phyloP scores from a whole-genome alignment of 2,113 vertebrate species.

The Bagarius yarrelli region DNA sequence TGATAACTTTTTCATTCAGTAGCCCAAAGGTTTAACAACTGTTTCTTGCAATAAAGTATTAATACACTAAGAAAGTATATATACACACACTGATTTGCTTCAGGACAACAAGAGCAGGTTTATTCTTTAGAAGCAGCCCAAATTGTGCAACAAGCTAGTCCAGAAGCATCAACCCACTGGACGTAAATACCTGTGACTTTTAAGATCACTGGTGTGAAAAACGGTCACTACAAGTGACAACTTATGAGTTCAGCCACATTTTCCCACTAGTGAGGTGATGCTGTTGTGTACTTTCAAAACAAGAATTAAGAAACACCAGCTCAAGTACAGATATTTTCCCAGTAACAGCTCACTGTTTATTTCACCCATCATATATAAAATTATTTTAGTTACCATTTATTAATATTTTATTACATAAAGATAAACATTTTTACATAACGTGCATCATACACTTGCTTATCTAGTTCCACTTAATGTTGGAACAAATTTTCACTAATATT shows the following conservation, averaged over 20 bases:
- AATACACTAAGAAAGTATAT: not conserved
- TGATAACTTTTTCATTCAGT: not conserved
- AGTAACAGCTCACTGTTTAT: not conserved
- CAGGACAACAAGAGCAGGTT: no score
- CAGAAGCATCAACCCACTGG: not conserved
- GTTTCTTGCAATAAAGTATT: no score
- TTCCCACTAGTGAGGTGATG: not conserved
- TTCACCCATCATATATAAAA: no score
- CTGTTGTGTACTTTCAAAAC: not conserved
- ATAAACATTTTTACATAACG: no score
- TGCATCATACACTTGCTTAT: not conserved
- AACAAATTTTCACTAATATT: not conserved
- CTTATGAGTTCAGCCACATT: not conserved
- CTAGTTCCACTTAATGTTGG: not conserved
- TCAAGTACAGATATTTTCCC: not conserved
- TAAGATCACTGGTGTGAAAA: not conserved
- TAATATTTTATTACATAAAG: no score
- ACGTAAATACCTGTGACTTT: not conserved
- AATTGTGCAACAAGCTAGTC: not conserved
- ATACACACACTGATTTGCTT: not conserved
- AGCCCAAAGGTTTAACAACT: not conserved
- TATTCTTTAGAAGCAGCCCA: not conserved
- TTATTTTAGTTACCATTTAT: no score
- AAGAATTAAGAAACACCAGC: not conserved
- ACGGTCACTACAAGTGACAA: not conserved